Evolutionary conservation across 2,113 vertebrate genomes (phyloP), one percentile per base, ranked within the genome.

Genomic region (Mastomys coucha): DNA sequence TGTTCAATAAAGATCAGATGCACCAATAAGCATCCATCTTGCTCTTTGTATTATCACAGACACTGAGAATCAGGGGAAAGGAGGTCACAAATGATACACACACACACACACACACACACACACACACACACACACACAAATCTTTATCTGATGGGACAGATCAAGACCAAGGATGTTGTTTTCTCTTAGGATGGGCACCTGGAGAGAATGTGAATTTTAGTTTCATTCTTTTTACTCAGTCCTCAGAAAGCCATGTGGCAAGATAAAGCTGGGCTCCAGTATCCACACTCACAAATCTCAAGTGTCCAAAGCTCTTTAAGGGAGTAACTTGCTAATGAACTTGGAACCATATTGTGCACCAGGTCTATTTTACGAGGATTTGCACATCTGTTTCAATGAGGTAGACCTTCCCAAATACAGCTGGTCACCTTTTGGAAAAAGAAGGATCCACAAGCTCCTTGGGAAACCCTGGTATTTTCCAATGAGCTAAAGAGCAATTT

Each of bases 151-250:
- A 70, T 10, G 5, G 63, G n/a, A 72, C 36, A 51, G 26, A 16
- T 45, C 24, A 7, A 94, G 63, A 42, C 53, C 39, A 45, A 65
- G 10, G 39, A 58, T 60, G 51, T 67, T 49, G 6, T 28, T 85
- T 93, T 91, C 84, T 88, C 78, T 93, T 78, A 58, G 39, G 58
- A 60, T 76, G 60, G 36, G 33, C 89, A 56, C 69, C 70, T 93
- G 45, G 81, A 78, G n/a, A 96, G 88, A 77, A 91, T 60, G 7
- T 73, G 42, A 39, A 17, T 22, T 49, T 92, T 16, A 49, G 16
- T 73, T 95, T 53, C 0, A 36, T 58, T 67, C n/a, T 7, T 93
- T 81, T 63, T 20, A 13, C 56, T 12, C 28, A 31, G 20, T 69
- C 45, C 73, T 69, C 22, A 86, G 81, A 49, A 92, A 77, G 33